Percentiles rank a stretch among this genome's conserved stretches.
phyloP scores from a whole-genome alignment of 1,140 invertebrate species.

The Platorchestia sp. region DNA sequence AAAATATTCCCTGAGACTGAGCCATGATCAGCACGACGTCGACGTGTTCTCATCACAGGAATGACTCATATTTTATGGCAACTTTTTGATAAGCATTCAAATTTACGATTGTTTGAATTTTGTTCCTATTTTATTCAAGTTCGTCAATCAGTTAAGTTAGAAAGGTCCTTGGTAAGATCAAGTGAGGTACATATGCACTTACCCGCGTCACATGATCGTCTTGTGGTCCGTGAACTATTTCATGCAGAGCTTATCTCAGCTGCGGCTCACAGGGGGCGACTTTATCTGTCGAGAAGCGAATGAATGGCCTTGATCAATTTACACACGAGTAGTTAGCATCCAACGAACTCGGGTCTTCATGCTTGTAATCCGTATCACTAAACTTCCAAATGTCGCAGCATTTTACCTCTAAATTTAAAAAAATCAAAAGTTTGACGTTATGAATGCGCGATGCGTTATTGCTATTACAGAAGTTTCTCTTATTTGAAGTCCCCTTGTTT shows the following conservation, averaged over 20 bases:
- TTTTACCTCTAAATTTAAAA: neutral
- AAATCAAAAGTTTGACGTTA: neutral
- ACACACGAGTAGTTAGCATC: neutral
- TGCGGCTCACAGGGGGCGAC: neutral
- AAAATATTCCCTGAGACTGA: too few species aligned
- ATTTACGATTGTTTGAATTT: neutral
- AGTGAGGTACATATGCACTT: neutral
- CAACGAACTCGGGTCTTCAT: neutral
- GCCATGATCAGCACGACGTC: too few species aligned
- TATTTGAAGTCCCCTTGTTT: too few species aligned
- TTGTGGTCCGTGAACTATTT: neutral
- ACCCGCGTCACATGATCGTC: neutral
- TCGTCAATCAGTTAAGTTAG: neutral
- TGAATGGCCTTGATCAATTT: neutral
- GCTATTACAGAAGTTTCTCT: too few species aligned
- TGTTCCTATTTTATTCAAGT: neutral
- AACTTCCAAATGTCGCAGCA: neutral
- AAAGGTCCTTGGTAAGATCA: neutral
- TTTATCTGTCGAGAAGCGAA: neutral
- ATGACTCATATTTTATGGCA: too few species aligned
- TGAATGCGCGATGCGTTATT: too few species aligned
- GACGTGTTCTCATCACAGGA: too few species aligned
- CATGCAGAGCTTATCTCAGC: neutral
- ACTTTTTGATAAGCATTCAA: neutral
- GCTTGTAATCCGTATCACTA: neutral